Conservation (phyloP, 2,113 vertebrate species). For the Campylorhamphus procurvoides region DNA sequence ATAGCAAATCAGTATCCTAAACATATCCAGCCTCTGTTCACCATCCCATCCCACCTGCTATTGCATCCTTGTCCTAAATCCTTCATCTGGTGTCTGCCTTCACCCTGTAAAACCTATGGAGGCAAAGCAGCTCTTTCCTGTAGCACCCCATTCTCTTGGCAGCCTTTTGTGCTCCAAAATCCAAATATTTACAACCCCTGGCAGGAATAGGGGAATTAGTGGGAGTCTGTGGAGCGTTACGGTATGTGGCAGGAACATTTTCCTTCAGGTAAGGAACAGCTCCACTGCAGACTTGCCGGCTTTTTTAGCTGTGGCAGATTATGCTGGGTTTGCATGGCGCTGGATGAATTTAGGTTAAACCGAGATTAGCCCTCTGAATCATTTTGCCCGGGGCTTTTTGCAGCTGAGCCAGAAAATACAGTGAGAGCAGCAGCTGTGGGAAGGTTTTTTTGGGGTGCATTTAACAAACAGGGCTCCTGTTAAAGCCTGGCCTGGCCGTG, state of each 20-base stretch:
- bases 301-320: constrained; percentile 4
- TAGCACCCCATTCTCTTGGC: accelerated
- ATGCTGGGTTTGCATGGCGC: neutral
- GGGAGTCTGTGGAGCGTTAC: neutral
- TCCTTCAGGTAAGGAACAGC: neutral
- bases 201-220: neutral
- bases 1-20: neutral
- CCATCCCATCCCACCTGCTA: neutral
- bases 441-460: neutral
- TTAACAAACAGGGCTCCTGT: neutral
- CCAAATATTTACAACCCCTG: neutral
- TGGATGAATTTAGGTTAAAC: constrained; percentile 62
- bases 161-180: neutral
- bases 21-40: neutral
- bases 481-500: accelerated
- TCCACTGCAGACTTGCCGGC: neutral
- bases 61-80: neutral
- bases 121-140: neutral
- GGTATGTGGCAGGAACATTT: neutral
- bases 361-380: constrained; percentile 60
- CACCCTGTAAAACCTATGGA: neutral
- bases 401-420: neutral
- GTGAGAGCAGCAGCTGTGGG: neutral
- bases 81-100: neutral
- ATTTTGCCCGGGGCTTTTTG: neutral